phyloP scores from a whole-genome alignment of 1,140 invertebrate species.

The Cydia pomonella region DNA sequence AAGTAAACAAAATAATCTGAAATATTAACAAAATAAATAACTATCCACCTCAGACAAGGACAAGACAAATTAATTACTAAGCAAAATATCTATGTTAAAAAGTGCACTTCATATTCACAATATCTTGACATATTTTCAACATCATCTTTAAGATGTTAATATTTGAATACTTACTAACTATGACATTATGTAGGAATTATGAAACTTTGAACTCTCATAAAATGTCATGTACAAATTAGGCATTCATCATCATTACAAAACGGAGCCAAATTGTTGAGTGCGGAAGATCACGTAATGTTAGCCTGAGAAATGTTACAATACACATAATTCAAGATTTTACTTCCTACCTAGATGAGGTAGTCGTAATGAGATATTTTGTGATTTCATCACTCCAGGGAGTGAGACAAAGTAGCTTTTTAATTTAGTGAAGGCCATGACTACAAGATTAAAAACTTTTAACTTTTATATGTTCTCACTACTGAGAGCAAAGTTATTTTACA shows the following conservation, averaged over 20 bases:
- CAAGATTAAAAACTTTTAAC: too few species aligned
- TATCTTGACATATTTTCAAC: not conserved
- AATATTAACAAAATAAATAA: too few species aligned
- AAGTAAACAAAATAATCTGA: too few species aligned
- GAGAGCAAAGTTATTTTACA: too few species aligned
- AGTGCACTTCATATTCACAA: not conserved
- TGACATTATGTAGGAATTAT: not conserved
- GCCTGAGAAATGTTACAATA: constrained; percentile 27
- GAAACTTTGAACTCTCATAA: not conserved
- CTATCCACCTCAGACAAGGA: too few species aligned
- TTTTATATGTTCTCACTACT: too few species aligned
- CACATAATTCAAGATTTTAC: not conserved
- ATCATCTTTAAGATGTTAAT: not conserved
- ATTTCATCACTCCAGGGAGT: too few species aligned
- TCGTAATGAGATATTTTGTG: not conserved
- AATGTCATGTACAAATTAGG: constrained; percentile 28
- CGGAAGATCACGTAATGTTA: constrained; percentile 12
- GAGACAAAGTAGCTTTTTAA: too few species aligned
- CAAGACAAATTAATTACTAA: too few species aligned
- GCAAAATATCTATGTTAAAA: too few species aligned
- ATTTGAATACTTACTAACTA: not conserved
- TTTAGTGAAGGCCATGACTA: too few species aligned
- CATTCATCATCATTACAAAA: constrained; percentile 18
- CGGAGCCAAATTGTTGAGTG: constrained; percentile 5
- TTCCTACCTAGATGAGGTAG: not conserved